Evolutionary conservation across 2,113 vertebrate species (phyloP).

Genomic region (Gyps fulvus): DNA sequence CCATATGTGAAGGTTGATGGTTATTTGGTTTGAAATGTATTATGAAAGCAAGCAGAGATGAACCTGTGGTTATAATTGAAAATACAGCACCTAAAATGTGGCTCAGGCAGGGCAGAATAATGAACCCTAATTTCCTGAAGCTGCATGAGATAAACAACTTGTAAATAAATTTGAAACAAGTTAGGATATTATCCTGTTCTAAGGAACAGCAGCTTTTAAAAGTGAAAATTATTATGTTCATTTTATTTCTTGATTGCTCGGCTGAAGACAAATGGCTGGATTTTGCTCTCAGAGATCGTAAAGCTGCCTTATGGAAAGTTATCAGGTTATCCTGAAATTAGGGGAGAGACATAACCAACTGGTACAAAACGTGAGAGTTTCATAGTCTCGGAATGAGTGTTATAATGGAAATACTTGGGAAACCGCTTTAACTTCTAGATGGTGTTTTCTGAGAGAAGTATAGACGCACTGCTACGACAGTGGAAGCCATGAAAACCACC

Average conservation of each 20-base stretch:
- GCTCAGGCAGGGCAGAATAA: neutral
- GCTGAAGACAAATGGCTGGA: neutral
- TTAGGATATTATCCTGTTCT: neutral
- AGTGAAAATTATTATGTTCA: neutral
- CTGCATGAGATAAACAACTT: neutral
- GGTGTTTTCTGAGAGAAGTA: neutral
- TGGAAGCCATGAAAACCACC: neutral
- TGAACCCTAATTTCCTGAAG: neutral
- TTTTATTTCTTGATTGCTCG: neutral
- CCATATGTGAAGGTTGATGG: slow-evolving; percentile 10
- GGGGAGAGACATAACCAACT: neutral
- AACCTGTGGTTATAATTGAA: neutral
- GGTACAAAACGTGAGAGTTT: neutral
- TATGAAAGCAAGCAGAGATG: neutral
- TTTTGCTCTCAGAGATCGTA: neutral
- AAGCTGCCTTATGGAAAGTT: slow-evolving; percentile 6
- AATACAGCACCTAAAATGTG: neutral
- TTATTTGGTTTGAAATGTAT: slow-evolving; percentile 6
- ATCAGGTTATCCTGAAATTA: slow-evolving; percentile 3
- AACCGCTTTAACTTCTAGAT: neutral
- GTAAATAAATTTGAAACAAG: neutral
- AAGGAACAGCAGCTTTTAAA: neutral
- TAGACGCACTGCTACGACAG: neutral
- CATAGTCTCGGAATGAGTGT: neutral
- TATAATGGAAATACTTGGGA: neutral